These are phyloP conservation scores for Elysia crispata DNA, from an alignment of 2,888 invertebrate genomes.

Conservation along the genomic window DNA sequence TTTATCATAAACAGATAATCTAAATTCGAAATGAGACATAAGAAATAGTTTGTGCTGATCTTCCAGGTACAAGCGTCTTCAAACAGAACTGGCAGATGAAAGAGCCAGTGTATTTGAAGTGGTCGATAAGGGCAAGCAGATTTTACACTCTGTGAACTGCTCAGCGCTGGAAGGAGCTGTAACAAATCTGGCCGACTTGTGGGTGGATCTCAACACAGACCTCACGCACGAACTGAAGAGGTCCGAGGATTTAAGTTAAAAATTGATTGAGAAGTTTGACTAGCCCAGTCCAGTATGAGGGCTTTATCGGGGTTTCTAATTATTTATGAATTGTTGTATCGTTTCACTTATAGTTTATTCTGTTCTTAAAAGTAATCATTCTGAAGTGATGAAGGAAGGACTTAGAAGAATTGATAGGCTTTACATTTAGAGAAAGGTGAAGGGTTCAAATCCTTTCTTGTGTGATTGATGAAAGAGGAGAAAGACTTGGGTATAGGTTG, in stretches of 20 bases:
- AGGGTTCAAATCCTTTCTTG: too few species aligned
- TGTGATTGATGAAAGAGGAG: too few species aligned
- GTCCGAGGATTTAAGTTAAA: constrained; percentile 53
- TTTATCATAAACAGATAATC: too few species aligned
- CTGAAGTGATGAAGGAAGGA: too few species aligned
- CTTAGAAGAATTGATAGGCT: too few species aligned
- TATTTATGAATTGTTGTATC: background rate
- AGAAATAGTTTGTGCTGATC: background rate
- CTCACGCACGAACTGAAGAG: constrained; percentile 68
- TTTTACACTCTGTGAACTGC: constrained; percentile 70
- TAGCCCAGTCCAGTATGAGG: background rate
- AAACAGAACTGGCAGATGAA: constrained; percentile 68
- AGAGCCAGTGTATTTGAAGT: constrained; percentile 70
- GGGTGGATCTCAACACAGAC: constrained; percentile 69
- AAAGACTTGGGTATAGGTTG: too few species aligned
- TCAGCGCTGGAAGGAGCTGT: constrained; percentile 68
- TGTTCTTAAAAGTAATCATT: too few species aligned
- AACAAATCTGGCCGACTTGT: constrained; percentile 71
- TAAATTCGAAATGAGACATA: too few species aligned
- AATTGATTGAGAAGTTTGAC: background rate
- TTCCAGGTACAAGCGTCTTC: constrained; percentile 63
- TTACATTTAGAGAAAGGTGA: too few species aligned
- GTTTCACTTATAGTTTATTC: background rate
- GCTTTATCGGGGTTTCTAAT: background rate
- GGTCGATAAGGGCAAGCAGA: constrained; percentile 72